phyloP scores from a whole-genome alignment of 2,888 invertebrate species.

The Ennomos fuscantarius region DNA sequence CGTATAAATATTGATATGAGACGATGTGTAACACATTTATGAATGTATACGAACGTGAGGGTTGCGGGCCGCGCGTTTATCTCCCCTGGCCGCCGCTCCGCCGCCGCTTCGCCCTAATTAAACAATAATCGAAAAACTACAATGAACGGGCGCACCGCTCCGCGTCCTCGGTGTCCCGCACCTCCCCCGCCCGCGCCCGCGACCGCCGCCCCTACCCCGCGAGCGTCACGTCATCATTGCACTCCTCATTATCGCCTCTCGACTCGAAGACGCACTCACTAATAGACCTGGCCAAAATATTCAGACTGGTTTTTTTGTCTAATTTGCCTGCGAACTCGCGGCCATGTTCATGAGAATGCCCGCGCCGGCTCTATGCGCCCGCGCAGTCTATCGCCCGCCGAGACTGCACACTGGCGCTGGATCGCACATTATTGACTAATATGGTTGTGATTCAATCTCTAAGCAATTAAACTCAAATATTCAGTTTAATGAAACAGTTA shows the following conservation, averaged over 20 bases:
- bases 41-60: conserved; percentile 32
- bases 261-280: conserved; percentile 70
- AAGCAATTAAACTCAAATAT: conserved; percentile 25
- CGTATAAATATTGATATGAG: too few relatives aligned
- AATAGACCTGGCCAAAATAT: conserved; percentile 65
- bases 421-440: conserved; percentile 15
- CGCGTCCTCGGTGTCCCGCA: conserved; percentile 70
- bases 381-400: conserved; percentile 46
- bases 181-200: conserved; percentile 37
- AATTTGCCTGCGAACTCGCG: conserved; percentile 55
- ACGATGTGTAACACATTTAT: not conserved
- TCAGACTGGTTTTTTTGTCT: conserved; percentile 60
- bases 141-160: conserved; percentile 83
- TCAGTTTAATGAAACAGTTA: conserved; percentile 19
- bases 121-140: conserved; percentile 86
- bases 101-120: conserved; percentile 86
- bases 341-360: conserved; percentile 48
- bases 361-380: conserved; percentile 50
- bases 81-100: conserved; percentile 79
- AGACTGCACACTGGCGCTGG: conserved; percentile 31
- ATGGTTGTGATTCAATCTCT: conserved; percentile 24
- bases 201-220: conserved; percentile 45
- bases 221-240: conserved; percentile 78
- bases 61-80: conserved; percentile 66
- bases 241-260: conserved; percentile 82